Evolutionary conservation across 2,113 vertebrate species (phyloP), one percentile per base, ranked within the genome.

Genomic region (Callionymus lyra): DNA sequence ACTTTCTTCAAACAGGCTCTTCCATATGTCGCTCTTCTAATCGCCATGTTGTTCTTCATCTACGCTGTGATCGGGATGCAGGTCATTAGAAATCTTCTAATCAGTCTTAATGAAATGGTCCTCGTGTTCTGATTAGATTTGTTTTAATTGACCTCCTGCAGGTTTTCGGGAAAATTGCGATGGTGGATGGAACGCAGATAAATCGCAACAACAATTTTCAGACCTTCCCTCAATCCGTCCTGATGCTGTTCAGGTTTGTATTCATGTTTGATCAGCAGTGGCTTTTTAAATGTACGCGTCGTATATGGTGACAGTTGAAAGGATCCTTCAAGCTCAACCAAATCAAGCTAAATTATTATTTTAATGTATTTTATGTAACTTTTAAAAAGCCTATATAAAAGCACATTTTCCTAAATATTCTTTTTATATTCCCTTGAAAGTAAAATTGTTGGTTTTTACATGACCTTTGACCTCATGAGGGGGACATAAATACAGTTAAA

Each of bases 201-300:
- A 99, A 99, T 59, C 89, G 94, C 55, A 99, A 99, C 87, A 99
- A 99, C 84, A 99, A 99, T 71, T 99, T 99, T 79, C 95, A 99
- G 75, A 99, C 94, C 1, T 99, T 99, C 57, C 92, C 91, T 2
- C 94, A 99, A 66, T 89, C 95, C 1, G 94, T 99, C 6, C 82
- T 99, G 0, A 90, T 99, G 65, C 87, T 99, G 14, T 99, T 99
- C 87, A 94, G 95, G 95, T 97, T 47, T 71, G 56, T 41, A 9
- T 16, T n/a, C 33, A 13, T 50, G 31, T 15, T 2, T 44, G 16
- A 14, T 12, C n/a, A 9, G 2, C 15, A 14, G 33, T 1, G 31
- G 37, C 17, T 3, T n/a, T 19, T 21, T 6, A 8, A 40, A 4
- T 21, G 2, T 19, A 41, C 11, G 2, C 6, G 39, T 21, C 21